These are phyloP conservation scores for Drosophila kanapiae DNA, from an alignment of 1,140 invertebrate species.

Conservation along the genomic window DNA sequence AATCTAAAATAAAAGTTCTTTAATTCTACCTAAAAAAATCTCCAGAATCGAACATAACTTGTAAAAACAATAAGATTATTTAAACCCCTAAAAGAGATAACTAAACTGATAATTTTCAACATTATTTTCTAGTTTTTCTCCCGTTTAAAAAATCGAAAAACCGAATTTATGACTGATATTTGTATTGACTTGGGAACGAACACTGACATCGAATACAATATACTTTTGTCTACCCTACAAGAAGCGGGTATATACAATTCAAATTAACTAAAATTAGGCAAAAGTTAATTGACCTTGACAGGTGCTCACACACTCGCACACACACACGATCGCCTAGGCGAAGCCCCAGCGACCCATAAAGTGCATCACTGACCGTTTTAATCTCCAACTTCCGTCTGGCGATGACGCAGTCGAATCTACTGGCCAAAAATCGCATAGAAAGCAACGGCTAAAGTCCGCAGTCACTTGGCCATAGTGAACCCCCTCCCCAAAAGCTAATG, in stretches of 20 bases:
- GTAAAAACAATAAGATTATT: no score
- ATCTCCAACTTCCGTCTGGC: slow-evolving; percentile 67
- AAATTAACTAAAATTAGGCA: slow-evolving; percentile 68
- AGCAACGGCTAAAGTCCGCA: slow-evolving; percentile 44
- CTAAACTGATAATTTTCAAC: no score
- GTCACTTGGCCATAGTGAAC: slow-evolving; percentile 14
- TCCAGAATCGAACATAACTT: no score
- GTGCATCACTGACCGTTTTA: slow-evolving; percentile 67
- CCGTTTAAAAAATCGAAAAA: not conserved
- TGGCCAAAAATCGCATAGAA: slow-evolving; percentile 18
- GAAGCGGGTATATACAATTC: slow-evolving; percentile 19
- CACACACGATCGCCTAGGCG: slow-evolving; percentile 1
- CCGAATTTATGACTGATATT: not conserved
- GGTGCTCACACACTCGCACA: slow-evolving; percentile 30
- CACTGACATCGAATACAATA: not conserved
- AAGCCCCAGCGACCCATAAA: slow-evolving; percentile 63
- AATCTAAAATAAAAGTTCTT: no score
- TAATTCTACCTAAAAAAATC: no score
- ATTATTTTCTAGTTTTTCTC: no score
- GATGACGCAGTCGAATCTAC: slow-evolving; percentile 42
- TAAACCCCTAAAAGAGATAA: no score
- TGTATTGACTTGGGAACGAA: not conserved
- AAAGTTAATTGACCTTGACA: slow-evolving; percentile 73
- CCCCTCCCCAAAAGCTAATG: not conserved
- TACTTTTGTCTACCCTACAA: slow-evolving; percentile 5